Conservation (phyloP, 2,888 invertebrate species). For the Xestia rhomboidea region DNA sequence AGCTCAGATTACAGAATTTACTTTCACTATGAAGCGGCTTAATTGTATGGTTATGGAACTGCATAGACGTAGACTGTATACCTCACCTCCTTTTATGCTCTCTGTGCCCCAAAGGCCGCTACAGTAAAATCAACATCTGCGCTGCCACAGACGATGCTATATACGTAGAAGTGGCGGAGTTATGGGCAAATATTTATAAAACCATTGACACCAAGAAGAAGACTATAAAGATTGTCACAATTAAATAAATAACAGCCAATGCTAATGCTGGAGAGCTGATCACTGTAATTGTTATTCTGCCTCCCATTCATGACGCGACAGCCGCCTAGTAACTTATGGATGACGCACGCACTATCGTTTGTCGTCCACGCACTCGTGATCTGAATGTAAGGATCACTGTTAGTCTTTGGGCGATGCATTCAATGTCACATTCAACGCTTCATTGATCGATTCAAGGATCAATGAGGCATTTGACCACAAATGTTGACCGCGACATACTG, state of each 20-base stretch:
- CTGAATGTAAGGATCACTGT: constrained; percentile 59
- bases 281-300: constrained; percentile 39
- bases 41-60: neutral
- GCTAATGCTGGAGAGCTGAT: constrained; percentile 21
- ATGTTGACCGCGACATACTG: constrained; percentile 35
- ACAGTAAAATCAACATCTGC: neutral
- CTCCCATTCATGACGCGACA: constrained; percentile 52
- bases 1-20: neutral
- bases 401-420: constrained; percentile 62
- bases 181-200: neutral
- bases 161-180: neutral
- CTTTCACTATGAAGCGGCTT: neutral
- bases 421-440: constrained; percentile 62
- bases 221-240: neutral
- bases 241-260: constrained; percentile 19
- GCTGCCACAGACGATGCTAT: neutral
- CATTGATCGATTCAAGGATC: constrained; percentile 65
- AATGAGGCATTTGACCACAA: constrained; percentile 52
- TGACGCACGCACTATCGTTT: constrained; percentile 63
- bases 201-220: neutral
- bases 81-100: neutral
- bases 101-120: neutral
- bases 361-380: constrained; percentile 60
- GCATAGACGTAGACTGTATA: too few relatives aligned
- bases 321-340: constrained; percentile 55